These are phyloP conservation scores for Desmophyllum pertusum DNA, from an alignment of 92 coral and sea anemone species.

Conservation along the genomic window DNA sequence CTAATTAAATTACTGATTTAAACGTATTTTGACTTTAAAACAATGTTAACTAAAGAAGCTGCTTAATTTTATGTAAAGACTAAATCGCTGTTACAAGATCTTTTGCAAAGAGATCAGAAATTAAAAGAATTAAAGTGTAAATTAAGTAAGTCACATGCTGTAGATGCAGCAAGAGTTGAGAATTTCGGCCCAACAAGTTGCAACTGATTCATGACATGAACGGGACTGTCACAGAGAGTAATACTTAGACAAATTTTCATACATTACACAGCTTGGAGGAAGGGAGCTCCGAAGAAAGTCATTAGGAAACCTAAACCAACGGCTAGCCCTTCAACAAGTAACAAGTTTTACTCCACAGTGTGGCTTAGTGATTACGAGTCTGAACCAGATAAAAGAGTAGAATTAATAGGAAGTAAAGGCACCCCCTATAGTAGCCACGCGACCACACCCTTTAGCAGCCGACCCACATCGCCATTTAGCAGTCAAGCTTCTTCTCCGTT, in stretches of 20 bases:
- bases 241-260: conserved; percentile 60
- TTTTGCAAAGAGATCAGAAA: neutral
- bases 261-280: conserved; percentile 69
- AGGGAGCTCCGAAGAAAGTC: conserved; percentile 85
- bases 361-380: conserved; percentile 99
- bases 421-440: conserved; percentile 87
- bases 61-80: neutral
- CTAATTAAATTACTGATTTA: neutral
- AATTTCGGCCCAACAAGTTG: neutral
- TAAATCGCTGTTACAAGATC: neutral
- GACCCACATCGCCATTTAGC: conserved; percentile 85
- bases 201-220: neutral
- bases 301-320: conserved; percentile 85
- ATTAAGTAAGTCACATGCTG: neutral
- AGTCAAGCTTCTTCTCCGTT: conserved; percentile 87
- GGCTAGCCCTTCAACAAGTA: conserved; percentile 73
- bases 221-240: neutral
- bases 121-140: neutral
- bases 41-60: neutral
- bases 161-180: neutral
- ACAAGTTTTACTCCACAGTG: conserved; percentile 99
- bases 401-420: conserved; percentile 74
- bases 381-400: conserved; percentile 89
- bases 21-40: neutral
- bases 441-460: conserved; percentile 91